Conservation (phyloP, 2,113 vertebrate genomes). For the Nesogale talazaci region DNA sequence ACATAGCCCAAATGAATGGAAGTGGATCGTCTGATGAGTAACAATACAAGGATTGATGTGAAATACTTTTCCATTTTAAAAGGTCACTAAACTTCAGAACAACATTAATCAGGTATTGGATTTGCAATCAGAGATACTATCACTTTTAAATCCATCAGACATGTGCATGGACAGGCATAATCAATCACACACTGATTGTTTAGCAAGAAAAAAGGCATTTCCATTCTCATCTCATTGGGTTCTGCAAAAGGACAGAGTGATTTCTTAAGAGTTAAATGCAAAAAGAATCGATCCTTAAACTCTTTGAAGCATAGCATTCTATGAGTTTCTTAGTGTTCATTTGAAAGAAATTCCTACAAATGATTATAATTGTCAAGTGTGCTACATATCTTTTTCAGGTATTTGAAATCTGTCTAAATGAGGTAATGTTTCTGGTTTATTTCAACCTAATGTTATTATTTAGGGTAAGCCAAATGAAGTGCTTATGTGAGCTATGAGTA, state of each 20-base stretch:
- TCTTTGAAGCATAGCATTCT: background rate
- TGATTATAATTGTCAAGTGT: background rate
- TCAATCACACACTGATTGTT: constrained; percentile 35
- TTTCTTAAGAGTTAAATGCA: background rate
- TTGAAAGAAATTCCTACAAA: background rate
- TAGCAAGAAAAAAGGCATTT: background rate
- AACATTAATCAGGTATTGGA: constrained; percentile 62
- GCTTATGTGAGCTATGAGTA: background rate
- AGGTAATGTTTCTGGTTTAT: background rate
- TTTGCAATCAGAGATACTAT: constrained; percentile 53
- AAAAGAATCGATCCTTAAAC: background rate
- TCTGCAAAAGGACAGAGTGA: background rate
- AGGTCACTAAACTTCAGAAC: constrained; percentile 54
- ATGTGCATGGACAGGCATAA: constrained; percentile 17
- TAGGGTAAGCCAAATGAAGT: background rate
- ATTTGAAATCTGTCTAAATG: background rate
- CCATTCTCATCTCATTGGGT: background rate
- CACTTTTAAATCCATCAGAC: constrained; percentile 49
- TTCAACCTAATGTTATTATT: background rate
- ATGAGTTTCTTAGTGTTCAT: background rate
- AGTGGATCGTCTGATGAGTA: constrained; percentile 35
- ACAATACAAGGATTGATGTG: background rate
- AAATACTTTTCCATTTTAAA: constrained; percentile 52
- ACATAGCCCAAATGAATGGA: constrained; percentile 13
- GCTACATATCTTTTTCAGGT: background rate